phyloP scores from a whole-genome alignment of 64 coral and sea anemone species.

The Hydrozoanthus tunicans region DNA sequence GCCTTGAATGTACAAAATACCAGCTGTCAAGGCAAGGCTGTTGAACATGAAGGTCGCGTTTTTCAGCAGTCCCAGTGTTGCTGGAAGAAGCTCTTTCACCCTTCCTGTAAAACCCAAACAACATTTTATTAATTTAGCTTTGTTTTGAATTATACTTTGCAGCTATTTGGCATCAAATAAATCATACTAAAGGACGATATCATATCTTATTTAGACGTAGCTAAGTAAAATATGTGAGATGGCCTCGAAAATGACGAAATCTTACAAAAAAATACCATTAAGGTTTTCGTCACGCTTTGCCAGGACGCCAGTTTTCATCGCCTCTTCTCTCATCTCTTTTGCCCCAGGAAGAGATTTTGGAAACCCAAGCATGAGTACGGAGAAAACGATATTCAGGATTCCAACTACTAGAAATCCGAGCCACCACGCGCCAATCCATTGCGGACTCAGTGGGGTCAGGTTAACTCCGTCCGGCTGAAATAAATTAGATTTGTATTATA shows the following conservation, averaged over 20 bases:
- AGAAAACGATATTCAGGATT: slow-evolving; percentile 2
- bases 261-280: not conserved
- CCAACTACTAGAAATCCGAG: slow-evolving; percentile 47
- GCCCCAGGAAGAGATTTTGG: slow-evolving; percentile 32
- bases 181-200: too few relatives aligned
- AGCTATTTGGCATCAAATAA: not conserved
- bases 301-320: slow-evolving; percentile 50
- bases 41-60: slow-evolving; percentile 34
- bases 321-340: slow-evolving; percentile 14
- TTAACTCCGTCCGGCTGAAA: slow-evolving; percentile 31
- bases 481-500: not conserved
- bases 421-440: slow-evolving; percentile 68
- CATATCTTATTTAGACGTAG: not conserved
- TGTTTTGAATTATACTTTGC: not conserved
- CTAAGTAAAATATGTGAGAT: not conserved
- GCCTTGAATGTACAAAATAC: slow-evolving; percentile 34
- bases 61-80: not conserved
- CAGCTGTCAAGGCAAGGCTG: not conserved
- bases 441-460: not conserved
- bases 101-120: not conserved
- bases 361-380: slow-evolving; percentile 39
- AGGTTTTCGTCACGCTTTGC: slow-evolving; percentile 5
- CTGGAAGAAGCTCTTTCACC: slow-evolving; percentile 14
- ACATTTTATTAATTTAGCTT: not conserved
- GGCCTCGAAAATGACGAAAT: not conserved